Conservation (phyloP, 2,888 invertebrate genomes). For the Brenthis hecate region DNA sequence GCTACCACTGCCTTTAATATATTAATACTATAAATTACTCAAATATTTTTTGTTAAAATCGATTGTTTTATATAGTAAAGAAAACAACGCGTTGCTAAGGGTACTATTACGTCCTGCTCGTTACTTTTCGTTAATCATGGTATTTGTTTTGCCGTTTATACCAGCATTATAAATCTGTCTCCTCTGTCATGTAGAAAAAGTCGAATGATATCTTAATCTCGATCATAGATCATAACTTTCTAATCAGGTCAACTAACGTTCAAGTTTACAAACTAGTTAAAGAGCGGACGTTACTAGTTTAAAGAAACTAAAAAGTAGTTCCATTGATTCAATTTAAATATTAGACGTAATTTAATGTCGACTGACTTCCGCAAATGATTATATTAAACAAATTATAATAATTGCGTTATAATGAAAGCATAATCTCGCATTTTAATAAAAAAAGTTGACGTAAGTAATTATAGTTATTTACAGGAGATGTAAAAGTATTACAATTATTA, state of each 20-base stretch:
- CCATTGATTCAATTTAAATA: constrained; percentile 38
- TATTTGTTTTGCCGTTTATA: constrained; percentile 29
- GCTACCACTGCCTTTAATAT: too few relatives aligned
- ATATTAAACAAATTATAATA: neutral
- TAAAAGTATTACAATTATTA: neutral
- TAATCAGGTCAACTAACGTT: constrained; percentile 75
- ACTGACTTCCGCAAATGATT: constrained; percentile 28
- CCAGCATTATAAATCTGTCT: constrained; percentile 33
- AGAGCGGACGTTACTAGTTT: constrained; percentile 58
- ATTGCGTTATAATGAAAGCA: neutral
- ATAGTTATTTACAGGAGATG: too few relatives aligned
- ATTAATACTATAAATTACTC: too few relatives aligned
- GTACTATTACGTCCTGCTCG: too few relatives aligned
- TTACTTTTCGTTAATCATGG: constrained; percentile 21
- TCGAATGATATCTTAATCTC: constrained; percentile 65
- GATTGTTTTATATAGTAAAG: too few relatives aligned
- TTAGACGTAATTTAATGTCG: constrained; percentile 29
- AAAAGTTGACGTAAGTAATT: too few relatives aligned
- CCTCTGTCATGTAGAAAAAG: constrained; percentile 36
- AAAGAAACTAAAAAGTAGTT: constrained; percentile 38
- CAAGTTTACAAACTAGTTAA: constrained; percentile 67
- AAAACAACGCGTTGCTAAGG: too few relatives aligned
- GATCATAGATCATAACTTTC: constrained; percentile 70
- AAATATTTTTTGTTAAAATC: too few relatives aligned
- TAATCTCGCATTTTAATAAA: too few relatives aligned